Evolutionary conservation across 2,888 invertebrate species (phyloP).

Genomic region (Xestia sexstrigata): DNA sequence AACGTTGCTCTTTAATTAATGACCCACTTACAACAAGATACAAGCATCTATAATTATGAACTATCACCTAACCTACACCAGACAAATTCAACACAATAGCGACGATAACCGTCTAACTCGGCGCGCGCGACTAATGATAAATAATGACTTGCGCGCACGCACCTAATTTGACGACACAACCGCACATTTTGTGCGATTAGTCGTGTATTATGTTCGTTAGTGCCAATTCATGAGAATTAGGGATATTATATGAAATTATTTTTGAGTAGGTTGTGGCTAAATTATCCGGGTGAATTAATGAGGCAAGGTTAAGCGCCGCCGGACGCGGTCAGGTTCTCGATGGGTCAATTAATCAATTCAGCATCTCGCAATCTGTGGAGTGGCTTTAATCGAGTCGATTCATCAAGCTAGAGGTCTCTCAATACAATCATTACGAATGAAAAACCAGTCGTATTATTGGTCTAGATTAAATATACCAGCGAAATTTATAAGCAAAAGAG

Average conservation of each 20-base stretch:
- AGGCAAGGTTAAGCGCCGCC: not conserved
- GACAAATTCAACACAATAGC: constrained; percentile 59
- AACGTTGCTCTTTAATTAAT: constrained; percentile 1
- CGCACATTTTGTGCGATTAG: constrained; percentile 48
- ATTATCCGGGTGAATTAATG: not conserved
- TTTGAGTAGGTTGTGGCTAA: constrained; percentile 5
- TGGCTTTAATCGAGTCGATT: not conserved
- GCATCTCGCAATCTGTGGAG: not conserved
- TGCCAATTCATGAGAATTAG: constrained; percentile 37
- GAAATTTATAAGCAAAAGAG: not conserved
- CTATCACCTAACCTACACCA: constrained; percentile 48
- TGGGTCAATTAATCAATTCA: not conserved
- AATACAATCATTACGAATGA: not conserved
- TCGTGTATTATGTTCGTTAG: constrained; percentile 40
- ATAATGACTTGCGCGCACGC: constrained; percentile 63
- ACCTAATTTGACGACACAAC: constrained; percentile 56
- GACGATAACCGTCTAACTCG: constrained; percentile 60
- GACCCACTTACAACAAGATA: constrained; percentile 8
- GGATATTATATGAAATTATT: constrained; percentile 11
- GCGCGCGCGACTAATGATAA: constrained; percentile 62
- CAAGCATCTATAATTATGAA: constrained; percentile 30
- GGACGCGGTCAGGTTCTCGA: not conserved
- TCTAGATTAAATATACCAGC: not conserved
- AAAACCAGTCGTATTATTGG: not conserved
- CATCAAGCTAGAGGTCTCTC: not conserved